Evolutionary conservation across 2,113 vertebrate species (phyloP).

Genomic region (Scopus umbretta): DNA sequence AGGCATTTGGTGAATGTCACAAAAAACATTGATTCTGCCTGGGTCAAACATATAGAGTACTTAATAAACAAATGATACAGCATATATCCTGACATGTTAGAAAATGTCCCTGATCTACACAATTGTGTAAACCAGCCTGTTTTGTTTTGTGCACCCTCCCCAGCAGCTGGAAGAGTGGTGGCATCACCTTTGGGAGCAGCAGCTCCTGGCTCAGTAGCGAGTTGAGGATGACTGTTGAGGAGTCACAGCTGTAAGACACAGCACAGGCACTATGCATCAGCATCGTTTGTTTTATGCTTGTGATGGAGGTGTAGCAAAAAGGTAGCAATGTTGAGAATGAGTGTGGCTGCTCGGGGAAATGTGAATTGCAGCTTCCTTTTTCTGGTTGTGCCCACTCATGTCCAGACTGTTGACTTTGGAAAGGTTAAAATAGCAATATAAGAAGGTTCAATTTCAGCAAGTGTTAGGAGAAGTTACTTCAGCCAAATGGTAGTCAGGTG

Average conservation of each 20-base stretch:
- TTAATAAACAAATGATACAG: background rate
- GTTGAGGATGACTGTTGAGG: background rate
- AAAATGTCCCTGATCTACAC: background rate
- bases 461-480: background rate
- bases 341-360: background rate
- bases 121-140: background rate
- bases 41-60: background rate
- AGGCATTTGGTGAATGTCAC: background rate
- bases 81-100: background rate
- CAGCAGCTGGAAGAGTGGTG: background rate
- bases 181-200: background rate
- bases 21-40: background rate
- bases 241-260: background rate
- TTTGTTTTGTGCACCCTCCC: too few relatives aligned
- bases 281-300: background rate
- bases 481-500: background rate
- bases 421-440: background rate
- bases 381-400: background rate
- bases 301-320: background rate
- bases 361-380: background rate
- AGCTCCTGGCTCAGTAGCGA: background rate
- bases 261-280: background rate
- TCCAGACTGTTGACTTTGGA: background rate
- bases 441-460: background rate
- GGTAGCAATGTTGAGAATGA: background rate